Evolutionary conservation across 2,113 vertebrate species (phyloP).

Genomic region (Pampusana beccarii): DNA sequence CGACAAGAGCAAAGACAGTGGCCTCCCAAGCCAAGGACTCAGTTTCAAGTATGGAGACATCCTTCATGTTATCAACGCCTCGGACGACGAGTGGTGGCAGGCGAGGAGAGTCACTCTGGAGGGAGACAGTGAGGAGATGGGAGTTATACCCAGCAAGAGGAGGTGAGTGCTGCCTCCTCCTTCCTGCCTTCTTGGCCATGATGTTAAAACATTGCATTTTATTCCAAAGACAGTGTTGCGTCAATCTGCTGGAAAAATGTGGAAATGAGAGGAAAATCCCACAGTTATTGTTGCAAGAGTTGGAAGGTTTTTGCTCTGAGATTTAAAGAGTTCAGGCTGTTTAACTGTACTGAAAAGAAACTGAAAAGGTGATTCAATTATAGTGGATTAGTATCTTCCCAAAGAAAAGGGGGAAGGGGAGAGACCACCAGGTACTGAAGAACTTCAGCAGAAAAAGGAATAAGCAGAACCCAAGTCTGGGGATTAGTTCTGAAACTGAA

Average conservation of each 20-base stretch:
- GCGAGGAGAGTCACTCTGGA: slow-evolving; percentile 88
- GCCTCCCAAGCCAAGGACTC: slow-evolving; percentile 95
- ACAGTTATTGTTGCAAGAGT: neutral
- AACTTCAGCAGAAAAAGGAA: neutral
- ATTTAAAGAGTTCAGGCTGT: neutral
- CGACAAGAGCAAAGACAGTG: slow-evolving; percentile 94
- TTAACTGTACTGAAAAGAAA: neutral
- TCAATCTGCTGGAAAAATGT: neutral
- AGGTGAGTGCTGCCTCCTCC: slow-evolving; percentile 75
- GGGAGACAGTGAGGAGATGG: slow-evolving; percentile 97
- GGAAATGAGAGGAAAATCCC: neutral
- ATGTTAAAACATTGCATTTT: neutral
- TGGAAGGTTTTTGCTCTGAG: neutral
- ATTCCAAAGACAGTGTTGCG: neutral
- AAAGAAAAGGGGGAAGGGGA: neutral
- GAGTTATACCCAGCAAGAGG: slow-evolving; percentile 95
- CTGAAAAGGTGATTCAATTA: neutral
- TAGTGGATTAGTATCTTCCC: neutral
- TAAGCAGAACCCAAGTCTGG: neutral
- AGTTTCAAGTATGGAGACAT: slow-evolving; percentile 96
- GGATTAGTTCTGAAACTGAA: neutral
- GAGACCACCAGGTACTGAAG: neutral
- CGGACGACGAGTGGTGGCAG: slow-evolving; percentile 98
- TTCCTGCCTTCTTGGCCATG: neutral
- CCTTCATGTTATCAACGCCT: slow-evolving; percentile 95